Percentiles rank a stretch among this genome's conserved stretches.
Evolutionary conservation across 2,113 vertebrate species (phyloP).

Genomic region (Tyrannus savana): DNA sequence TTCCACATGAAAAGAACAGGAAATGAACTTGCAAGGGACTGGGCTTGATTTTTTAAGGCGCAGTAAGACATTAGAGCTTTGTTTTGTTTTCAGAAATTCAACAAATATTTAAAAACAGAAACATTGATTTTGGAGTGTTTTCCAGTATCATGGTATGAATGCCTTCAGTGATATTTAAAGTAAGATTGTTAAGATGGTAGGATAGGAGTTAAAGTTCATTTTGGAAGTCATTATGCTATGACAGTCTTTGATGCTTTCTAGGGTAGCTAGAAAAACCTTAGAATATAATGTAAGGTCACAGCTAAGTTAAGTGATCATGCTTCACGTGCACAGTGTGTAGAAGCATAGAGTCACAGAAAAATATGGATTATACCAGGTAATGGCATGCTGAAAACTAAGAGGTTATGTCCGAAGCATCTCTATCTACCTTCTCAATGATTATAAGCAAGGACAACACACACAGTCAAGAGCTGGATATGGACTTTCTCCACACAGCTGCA

Average conservation of each 20-base stretch:
- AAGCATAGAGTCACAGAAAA: background rate
- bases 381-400: fast-evolving
- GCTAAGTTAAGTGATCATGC: background rate
- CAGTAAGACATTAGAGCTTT: background rate
- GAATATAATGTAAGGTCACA: background rate
- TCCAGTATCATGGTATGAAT: background rate
- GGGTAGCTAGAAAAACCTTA: background rate
- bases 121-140: background rate
- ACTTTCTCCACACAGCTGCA: background rate
- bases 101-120: background rate
- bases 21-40: background rate
- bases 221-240: background rate
- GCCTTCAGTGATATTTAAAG: background rate
- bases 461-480: background rate
- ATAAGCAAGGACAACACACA: background rate
- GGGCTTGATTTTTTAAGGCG: background rate
- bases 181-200: background rate
- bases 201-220: background rate
- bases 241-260: background rate
- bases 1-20: background rate
- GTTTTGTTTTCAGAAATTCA: background rate
- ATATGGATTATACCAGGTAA: background rate
- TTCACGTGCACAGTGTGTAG: background rate
- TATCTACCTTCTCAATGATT: background rate
- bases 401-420: background rate